Evolutionary conservation across 2,113 vertebrate species (phyloP).

Genomic region (Fukomys damarensis): DNA sequence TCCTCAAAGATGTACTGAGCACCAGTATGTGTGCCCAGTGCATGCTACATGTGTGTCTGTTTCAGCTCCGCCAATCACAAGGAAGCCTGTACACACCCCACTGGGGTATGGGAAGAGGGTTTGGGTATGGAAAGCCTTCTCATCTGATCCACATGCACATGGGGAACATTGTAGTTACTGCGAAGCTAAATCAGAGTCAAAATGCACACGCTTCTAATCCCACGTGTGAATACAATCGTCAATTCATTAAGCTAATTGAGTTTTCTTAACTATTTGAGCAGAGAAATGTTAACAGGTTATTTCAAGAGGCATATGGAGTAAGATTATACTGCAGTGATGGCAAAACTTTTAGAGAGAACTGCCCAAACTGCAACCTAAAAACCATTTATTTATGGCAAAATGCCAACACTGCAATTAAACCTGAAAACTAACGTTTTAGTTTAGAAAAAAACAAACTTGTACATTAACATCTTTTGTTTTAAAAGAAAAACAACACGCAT

Average conservation of each 20-base stretch:
- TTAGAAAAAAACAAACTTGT: neutral
- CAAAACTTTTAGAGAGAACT: neutral
- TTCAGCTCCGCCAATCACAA: neutral
- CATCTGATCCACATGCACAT: neutral
- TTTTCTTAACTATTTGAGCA: conserved; percentile 30
- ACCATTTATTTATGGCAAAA: neutral
- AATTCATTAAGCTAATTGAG: neutral
- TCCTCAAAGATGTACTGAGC: neutral
- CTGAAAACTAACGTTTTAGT: neutral
- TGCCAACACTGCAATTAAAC: neutral
- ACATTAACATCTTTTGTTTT: neutral
- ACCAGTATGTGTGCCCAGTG: neutral
- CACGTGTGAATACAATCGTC: neutral
- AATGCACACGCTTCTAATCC: neutral
- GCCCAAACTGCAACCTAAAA: neutral
- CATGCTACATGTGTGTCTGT: neutral
- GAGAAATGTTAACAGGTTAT: conserved; percentile 35
- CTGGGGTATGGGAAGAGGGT: neutral
- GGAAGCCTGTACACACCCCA: neutral
- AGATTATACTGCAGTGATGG: neutral
- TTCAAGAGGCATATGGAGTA: neutral
- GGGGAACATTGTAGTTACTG: neutral
- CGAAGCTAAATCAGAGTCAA: neutral
- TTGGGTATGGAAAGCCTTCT: neutral
- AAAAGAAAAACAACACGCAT: neutral